Evolutionary conservation across 2,888 invertebrate genomes (phyloP), one percentile per base, ranked within the genome.

Genomic region (Sussaba pulchella): DNA sequence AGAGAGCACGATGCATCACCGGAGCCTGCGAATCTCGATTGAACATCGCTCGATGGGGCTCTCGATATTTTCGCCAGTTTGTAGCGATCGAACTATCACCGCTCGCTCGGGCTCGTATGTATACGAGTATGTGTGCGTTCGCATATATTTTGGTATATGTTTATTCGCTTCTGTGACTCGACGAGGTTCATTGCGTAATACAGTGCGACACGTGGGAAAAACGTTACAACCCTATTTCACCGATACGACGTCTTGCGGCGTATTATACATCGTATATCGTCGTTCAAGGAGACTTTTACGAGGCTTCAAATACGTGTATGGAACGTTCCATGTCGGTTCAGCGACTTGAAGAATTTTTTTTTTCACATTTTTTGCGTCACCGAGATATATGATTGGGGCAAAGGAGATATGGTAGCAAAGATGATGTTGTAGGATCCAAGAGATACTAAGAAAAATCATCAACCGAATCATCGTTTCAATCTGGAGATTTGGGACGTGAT

Each of bases 11-110:
- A 21, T 67, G 52, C 61, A 19, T 24, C 43, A n/a, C 19, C 14
- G 47, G 36, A 54, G 67, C 52, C 52, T 52, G 61, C 67, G 67
- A 71, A 77, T 71, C 77, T 77, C 45, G 14, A 77, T 54, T 41
- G 41, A 57, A 50, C 59, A 64, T 77, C 52, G 61, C 72, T 66
- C 57, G 75, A 66, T 75, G 19, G n/a, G n/a, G 43, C 59, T 69
- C 50, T 64, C 74, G 70, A 78, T 75, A 45, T 70, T 71, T 52
- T 70, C 41, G 17, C 54, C 39, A 17, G 54, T 17, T 14, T 12
- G 19, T 82, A 82, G 82, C 83, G 81, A 84, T 86, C 71, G 64
- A 71, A 72, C 78, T 86, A 82, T 69, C 75, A 64, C 77, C 72
- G 74, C 63, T 79, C 80, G 80, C 84, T 52, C 39, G 83, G 84